Evolutionary conservation across 2,113 vertebrate genomes (phyloP).

Genomic region (Cochlearius cochlearius): DNA sequence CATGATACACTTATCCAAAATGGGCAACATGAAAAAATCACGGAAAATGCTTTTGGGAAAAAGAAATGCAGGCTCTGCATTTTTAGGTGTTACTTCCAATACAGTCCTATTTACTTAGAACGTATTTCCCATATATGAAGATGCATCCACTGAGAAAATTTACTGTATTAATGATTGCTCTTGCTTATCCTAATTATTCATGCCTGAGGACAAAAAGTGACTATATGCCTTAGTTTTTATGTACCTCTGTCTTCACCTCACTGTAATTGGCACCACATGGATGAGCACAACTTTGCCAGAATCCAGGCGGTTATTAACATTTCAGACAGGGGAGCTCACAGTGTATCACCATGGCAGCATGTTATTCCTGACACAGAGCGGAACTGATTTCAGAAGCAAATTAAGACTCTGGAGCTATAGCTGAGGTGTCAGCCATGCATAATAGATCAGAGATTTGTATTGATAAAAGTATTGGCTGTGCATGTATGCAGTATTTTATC

Average conservation of each 20-base stretch:
- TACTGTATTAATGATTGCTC: neutral
- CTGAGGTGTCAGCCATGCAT: neutral
- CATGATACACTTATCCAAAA: neutral
- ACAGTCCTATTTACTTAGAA: neutral
- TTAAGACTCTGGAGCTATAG: neutral
- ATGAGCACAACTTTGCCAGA: neutral
- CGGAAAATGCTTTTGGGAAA: neutral
- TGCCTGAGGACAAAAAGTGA: neutral
- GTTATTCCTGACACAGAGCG: neutral
- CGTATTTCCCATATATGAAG: neutral
- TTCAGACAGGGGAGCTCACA: neutral
- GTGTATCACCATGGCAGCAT: neutral
- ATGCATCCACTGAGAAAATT: neutral
- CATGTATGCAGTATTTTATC: neutral
- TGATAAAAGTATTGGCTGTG: neutral
- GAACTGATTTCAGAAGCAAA: conserved; percentile 3
- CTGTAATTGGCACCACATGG: neutral
- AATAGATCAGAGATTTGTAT: neutral
- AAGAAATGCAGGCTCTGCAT: neutral
- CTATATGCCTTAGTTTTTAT: neutral
- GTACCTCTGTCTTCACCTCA: neutral
- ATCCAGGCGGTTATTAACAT: neutral
- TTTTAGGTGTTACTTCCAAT: neutral
- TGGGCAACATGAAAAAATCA: neutral
- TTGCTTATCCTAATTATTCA: neutral